Percentiles rank a stretch among this genome's conserved stretches.
These are phyloP conservation scores for Aleadryas rufinucha DNA, from an alignment of 2,113 vertebrate genomes.

Conservation along the genomic window DNA sequence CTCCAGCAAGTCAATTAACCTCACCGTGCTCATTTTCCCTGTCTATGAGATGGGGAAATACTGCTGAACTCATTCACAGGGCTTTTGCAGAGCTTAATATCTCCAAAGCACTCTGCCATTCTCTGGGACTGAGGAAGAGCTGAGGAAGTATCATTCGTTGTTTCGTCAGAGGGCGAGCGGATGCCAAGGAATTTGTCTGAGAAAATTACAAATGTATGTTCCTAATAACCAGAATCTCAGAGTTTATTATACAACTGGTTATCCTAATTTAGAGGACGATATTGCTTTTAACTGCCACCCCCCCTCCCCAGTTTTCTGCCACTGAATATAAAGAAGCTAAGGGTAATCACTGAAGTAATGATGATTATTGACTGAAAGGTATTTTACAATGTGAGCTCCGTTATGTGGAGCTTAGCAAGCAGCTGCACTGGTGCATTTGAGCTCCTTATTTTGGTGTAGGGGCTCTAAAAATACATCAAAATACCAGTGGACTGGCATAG, in stretches of 20 bases:
- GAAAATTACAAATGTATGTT: neutral
- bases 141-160: neutral
- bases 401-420: constrained; percentile 29
- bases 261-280: neutral
- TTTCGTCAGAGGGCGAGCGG: neutral
- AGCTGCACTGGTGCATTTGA: neutral
- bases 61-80: neutral
- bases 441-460: neutral
- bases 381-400: constrained; percentile 56
- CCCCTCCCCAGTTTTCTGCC: neutral
- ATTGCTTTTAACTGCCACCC: constrained; percentile 1
- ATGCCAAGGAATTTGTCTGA: constrained; percentile 9
- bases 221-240: neutral
- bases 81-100: neutral
- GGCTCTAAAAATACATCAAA: neutral
- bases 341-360: constrained; percentile 55
- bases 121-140: neutral
- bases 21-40: neutral
- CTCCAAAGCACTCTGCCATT: neutral
- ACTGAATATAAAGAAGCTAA: constrained; percentile 50
- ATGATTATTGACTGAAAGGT: constrained; percentile 62
- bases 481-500: neutral
- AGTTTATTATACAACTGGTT: neutral
- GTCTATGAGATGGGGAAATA: neutral
- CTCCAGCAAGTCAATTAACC: constrained; percentile 16